A percentile compares a stretch with the other conserved stretches of the same genome.
Conservation (phyloP, 1,140 invertebrate species). For the Drosophila fuyamai region DNA sequence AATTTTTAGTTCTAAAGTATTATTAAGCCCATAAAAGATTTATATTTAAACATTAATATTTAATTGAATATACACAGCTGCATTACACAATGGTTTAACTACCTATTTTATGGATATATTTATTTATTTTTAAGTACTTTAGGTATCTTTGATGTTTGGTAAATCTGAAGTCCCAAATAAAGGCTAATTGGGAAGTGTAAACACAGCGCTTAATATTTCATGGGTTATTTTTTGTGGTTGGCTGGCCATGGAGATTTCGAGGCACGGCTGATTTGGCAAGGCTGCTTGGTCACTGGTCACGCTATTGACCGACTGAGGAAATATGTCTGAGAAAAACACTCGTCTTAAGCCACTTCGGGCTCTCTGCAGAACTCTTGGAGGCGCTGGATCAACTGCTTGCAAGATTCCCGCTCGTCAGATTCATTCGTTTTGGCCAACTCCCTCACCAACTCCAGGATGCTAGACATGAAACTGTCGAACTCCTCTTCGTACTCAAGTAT, state of each 20-base stretch:
- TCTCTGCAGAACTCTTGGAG: slow-evolving; percentile 13
- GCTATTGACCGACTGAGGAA: not conserved
- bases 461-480: slow-evolving; percentile 32
- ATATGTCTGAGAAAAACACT: not conserved
- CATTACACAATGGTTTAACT: too few relatives aligned
- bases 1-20: too few relatives aligned
- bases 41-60: too few relatives aligned
- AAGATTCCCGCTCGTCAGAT: slow-evolving; percentile 23
- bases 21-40: too few relatives aligned
- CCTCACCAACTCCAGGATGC: slow-evolving; percentile 44
- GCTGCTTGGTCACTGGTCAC: not conserved
- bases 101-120: not conserved
- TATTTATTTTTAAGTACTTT: not conserved
- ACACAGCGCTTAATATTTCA: not conserved
- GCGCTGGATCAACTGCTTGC: slow-evolving; percentile 44
- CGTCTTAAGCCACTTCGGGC: not conserved
- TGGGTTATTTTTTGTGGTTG: not conserved
- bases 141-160: not conserved
- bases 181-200: not conserved
- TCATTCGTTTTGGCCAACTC: slow-evolving; percentile 28
- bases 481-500: slow-evolving; percentile 42
- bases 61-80: too few relatives aligned
- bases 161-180: not conserved
- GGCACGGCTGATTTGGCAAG: slow-evolving; percentile 27
- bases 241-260: not conserved